phyloP scores from a whole-genome alignment of 2,113 vertebrate genomes.

The Hippocampus barbouri region DNA sequence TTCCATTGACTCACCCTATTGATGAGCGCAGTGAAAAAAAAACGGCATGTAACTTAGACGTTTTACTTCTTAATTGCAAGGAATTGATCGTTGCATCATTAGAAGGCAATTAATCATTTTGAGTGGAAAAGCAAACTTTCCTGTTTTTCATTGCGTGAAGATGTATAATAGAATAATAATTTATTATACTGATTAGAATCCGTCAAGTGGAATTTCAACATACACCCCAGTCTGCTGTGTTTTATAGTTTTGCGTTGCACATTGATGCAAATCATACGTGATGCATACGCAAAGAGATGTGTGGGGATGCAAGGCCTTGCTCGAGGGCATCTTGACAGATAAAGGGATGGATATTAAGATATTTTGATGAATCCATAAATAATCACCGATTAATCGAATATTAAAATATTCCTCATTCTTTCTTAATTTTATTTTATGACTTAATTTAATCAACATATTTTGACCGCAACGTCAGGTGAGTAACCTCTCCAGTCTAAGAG shows the following conservation, averaged over 20 bases:
- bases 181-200: conserved; percentile 1
- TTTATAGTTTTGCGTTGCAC: no score
- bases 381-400: no score
- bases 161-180: not conserved
- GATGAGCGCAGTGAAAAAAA: not conserved
- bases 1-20: not conserved
- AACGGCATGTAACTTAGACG: not conserved
- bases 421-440: no score
- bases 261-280: no score
- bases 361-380: no score
- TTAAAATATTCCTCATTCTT: no score
- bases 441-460: no score
- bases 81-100: not conserved
- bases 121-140: not conserved
- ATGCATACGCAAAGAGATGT: no score
- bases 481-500: not conserved
- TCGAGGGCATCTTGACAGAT: no score
- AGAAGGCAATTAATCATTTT: not conserved
- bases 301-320: no score
- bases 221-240: no score
- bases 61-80: not conserved
- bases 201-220: not conserved
- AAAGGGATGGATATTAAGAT: no score
- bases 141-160: not conserved
- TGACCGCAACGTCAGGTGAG: not conserved